These are phyloP conservation scores for Drosophila arawakana DNA, from an alignment of 1,140 invertebrate genomes.

Conservation along the genomic window DNA sequence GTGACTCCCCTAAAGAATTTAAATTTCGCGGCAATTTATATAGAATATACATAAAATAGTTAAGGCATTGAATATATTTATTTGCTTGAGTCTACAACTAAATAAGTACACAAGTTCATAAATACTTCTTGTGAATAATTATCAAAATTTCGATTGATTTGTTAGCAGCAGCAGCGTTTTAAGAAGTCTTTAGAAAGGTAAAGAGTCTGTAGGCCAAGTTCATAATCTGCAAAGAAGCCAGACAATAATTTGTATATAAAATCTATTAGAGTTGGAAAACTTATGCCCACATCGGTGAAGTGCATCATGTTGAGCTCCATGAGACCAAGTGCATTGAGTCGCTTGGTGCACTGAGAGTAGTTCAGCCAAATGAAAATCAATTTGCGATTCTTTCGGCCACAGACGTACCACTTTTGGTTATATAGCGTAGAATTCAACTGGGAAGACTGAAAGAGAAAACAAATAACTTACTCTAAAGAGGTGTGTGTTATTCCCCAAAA, in stretches of 20 bases:
- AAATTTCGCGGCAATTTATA: no score
- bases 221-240: slow-evolving; percentile 54
- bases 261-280: neutral
- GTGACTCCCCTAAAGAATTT: no score
- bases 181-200: slow-evolving; percentile 57
- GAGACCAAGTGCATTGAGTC: slow-evolving; percentile 50
- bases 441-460: slow-evolving; percentile 30
- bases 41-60: no score
- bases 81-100: no score
- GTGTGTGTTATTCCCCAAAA: no score
- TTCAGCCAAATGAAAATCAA: slow-evolving; percentile 54
- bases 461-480: no score
- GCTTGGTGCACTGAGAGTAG: slow-evolving; percentile 44
- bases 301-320: slow-evolving; percentile 66
- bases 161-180: neutral
- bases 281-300: slow-evolving; percentile 48
- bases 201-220: slow-evolving; percentile 65
- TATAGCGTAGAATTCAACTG: slow-evolving; percentile 24
- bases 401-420: slow-evolving; percentile 51
- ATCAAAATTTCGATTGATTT: no score
- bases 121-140: no score
- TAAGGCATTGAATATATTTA: no score
- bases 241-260: neutral
- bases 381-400: slow-evolving; percentile 47
- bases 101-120: no score